A percentile compares a stretch with the other conserved stretches of the same genome.
These are phyloP conservation scores for Myotis myotis DNA, from an alignment of 2,797 vertebrate genomes.

Conservation along the genomic window DNA sequence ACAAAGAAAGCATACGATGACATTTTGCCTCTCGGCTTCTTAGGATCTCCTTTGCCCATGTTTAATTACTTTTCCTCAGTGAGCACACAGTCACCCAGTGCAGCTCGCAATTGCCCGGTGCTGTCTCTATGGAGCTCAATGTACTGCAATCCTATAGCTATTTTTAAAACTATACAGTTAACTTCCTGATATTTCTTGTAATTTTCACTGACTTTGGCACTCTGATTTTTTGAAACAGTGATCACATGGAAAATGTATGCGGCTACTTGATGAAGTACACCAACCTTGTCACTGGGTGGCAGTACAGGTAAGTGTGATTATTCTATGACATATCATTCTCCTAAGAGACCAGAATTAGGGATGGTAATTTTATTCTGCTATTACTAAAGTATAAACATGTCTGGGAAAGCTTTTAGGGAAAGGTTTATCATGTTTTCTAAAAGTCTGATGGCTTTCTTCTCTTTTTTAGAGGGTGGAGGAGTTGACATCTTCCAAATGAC, in stretches of 20 bases:
- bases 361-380: constrained; percentile 8
- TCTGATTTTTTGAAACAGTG: constrained; percentile 84
- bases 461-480: not conserved
- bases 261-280: constrained; percentile 99
- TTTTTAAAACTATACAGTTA: not conserved
- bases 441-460: not conserved
- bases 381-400: not conserved
- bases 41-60: too few species aligned
- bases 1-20: too few species aligned
- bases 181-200: constrained; percentile 33
- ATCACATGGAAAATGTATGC: constrained; percentile 98
- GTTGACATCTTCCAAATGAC: not conserved
- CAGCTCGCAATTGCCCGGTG: too few species aligned
- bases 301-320: constrained; percentile 91
- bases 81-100: too few species aligned
- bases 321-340: not conserved
- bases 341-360: not conserved
- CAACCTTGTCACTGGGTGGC: constrained; percentile 99
- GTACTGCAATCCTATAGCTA: not conserved
- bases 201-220: constrained; percentile 37
- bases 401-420: not conserved
- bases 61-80: too few species aligned
- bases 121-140: too few species aligned
- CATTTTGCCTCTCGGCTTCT: too few species aligned
- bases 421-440: not conserved